Evolutionary conservation across 2,113 vertebrate species (phyloP).

Genomic region (Lethenteron camtschaticum): DNA sequence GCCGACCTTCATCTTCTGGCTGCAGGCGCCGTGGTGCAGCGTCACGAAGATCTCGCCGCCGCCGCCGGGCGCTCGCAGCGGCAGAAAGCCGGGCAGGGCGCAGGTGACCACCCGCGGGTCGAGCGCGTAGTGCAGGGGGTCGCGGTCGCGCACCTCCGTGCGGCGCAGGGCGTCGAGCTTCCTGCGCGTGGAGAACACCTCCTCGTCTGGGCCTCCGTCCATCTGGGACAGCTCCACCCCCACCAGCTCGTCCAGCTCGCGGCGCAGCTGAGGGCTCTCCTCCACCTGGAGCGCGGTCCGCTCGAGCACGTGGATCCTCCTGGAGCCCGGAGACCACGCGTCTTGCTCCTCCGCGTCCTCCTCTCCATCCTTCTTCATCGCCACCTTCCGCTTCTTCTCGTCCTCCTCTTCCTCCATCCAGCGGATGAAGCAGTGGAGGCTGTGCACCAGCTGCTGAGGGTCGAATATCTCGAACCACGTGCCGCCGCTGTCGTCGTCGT

Average conservation of each 20-base stretch:
- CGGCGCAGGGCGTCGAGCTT: constrained; percentile 24
- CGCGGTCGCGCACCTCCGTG: constrained; percentile 20
- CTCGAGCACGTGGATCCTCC: constrained; percentile 1
- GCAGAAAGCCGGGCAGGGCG: constrained; percentile 17
- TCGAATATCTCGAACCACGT: constrained; percentile 34
- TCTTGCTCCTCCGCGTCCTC: no score
- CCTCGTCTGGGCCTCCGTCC: constrained; percentile 19
- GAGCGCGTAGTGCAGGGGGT: constrained; percentile 19
- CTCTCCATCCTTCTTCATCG: constrained; percentile 8
- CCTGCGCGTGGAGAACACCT: constrained; percentile 27
- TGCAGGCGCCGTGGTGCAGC: constrained; percentile 18
- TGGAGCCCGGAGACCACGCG: neutral
- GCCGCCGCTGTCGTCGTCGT: constrained; percentile 20
- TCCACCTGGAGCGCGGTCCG: constrained; percentile 14
- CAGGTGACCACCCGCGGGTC: constrained; percentile 26
- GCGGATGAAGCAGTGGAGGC: constrained; percentile 24
- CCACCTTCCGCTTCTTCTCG: constrained; percentile 10
- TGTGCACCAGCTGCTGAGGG: constrained; percentile 27
- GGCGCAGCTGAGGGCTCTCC: constrained; percentile 14
- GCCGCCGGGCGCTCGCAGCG: constrained; percentile 13
- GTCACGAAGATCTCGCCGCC: constrained; percentile 16
- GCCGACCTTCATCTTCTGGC: constrained; percentile 17
- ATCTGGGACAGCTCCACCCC: constrained; percentile 23
- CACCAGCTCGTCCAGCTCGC: constrained; percentile 20
- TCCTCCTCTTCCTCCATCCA: constrained; percentile 13